Percentiles rank a stretch among this genome's conserved stretches.
These are phyloP conservation scores for Rhinoraja longicauda DNA, from an alignment of 2,797 vertebrate species.

Conservation along the genomic window DNA sequence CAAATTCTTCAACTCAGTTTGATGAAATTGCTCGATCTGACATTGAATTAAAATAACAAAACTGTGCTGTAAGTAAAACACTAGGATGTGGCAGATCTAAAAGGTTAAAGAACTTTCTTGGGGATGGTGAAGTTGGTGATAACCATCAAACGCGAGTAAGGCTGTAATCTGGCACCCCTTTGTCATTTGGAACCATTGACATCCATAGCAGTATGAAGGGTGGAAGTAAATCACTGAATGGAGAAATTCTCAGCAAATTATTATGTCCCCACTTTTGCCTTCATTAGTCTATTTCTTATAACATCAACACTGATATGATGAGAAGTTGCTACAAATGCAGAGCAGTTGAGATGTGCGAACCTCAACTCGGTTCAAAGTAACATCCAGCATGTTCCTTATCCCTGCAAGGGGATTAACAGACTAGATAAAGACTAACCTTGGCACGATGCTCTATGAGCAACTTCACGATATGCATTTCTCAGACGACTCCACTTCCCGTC, in stretches of 20 bases:
- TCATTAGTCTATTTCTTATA: neutral
- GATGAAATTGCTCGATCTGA: neutral
- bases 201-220: neutral
- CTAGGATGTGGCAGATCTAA: neutral
- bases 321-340: neutral
- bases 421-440: constrained; percentile 17
- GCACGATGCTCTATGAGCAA: neutral
- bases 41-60: neutral
- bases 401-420: neutral
- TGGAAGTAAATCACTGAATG: neutral
- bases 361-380: neutral
- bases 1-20: neutral
- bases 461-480: neutral
- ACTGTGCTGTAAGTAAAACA: neutral
- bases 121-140: neutral
- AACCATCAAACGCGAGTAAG: neutral
- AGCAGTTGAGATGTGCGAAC: neutral
- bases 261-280: neutral
- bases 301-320: neutral
- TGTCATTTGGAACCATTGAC: neutral
- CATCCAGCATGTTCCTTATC: neutral
- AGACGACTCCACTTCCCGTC: neutral
- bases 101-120: neutral
- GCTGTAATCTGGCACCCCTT: neutral
- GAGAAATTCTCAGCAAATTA: neutral